These are phyloP conservation scores for Drosophila ananassae DNA, from an alignment of 1,140 invertebrate genomes.

Conservation along the genomic window DNA sequence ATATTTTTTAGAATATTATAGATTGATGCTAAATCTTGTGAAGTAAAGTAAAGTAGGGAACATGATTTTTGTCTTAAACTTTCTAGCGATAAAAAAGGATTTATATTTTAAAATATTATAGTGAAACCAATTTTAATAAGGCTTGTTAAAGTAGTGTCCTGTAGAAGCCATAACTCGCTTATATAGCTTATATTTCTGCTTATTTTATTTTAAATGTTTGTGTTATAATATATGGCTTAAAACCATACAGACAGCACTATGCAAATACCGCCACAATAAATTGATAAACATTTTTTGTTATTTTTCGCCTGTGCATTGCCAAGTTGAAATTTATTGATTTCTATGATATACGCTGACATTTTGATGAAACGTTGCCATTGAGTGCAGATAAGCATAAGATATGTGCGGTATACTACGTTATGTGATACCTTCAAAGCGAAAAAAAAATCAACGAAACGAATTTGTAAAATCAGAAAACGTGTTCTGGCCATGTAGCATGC, in stretches of 20 bases:
- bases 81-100: too few relatives aligned
- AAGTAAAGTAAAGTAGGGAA: too few relatives aligned
- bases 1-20: too few relatives aligned
- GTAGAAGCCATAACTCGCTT: neutral
- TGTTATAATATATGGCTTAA: conserved; percentile 34
- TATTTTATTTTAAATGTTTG: conserved; percentile 15
- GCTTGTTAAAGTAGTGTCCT: neutral
- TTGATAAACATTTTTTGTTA: conserved; percentile 47
- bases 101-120: neutral
- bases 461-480: conserved; percentile 78
- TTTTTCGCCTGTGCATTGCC: conserved; percentile 41
- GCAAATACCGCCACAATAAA: conserved; percentile 55
- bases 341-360: conserved; percentile 78
- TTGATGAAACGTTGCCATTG: conserved; percentile 81
- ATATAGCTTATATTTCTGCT: neutral
- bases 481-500: conserved; percentile 54
- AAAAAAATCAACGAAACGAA: conserved; percentile 50
- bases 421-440: conserved; percentile 40
- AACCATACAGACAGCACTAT: conserved; percentile 33
- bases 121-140: neutral
- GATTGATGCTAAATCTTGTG: too few relatives aligned
- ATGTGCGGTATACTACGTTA: conserved; percentile 46
- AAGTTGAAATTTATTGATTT: conserved; percentile 78
- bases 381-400: conserved; percentile 75
- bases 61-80: too few relatives aligned